Percentiles rank a stretch among this genome's conserved stretches.
phyloP scores from a whole-genome alignment of 2,797 vertebrate species.

The Scomberomorus guttatus region DNA sequence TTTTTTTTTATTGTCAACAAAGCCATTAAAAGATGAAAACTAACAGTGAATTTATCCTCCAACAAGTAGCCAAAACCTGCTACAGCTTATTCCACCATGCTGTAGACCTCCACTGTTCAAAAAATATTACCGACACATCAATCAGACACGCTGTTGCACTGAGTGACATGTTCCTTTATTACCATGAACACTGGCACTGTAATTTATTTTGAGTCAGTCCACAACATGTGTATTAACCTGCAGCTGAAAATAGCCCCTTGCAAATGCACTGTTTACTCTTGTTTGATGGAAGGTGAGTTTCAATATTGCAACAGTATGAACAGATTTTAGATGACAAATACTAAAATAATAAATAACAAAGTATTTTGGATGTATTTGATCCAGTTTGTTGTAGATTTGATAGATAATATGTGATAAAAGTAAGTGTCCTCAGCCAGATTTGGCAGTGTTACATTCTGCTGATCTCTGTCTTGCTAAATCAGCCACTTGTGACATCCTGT shows the following conservation, averaged over 20 bases:
- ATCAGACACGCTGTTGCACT: background rate
- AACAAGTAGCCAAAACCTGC: no score
- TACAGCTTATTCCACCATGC: no score
- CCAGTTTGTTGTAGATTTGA: background rate
- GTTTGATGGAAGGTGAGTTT: constrained; percentile 1
- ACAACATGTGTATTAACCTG: no score
- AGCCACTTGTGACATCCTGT: constrained; percentile 5
- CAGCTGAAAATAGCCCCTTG: background rate
- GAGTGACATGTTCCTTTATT: background rate
- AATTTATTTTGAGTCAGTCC: no score
- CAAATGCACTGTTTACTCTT: no score
- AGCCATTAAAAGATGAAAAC: no score
- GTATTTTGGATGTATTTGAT: background rate
- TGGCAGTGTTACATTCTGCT: background rate
- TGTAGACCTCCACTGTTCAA: no score
- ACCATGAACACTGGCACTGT: no score
- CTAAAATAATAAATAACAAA: background rate
- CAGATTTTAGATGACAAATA: background rate
- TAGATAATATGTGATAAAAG: background rate
- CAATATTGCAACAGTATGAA: background rate
- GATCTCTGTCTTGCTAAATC: constrained; percentile 9
- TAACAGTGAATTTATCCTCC: no score
- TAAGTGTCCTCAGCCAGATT: background rate
- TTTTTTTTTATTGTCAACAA: no score
- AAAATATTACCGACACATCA: no score